These are phyloP conservation scores for Notarius quadriscutis DNA, from an alignment of 2,113 vertebrate genomes.

Conservation along the genomic window DNA sequence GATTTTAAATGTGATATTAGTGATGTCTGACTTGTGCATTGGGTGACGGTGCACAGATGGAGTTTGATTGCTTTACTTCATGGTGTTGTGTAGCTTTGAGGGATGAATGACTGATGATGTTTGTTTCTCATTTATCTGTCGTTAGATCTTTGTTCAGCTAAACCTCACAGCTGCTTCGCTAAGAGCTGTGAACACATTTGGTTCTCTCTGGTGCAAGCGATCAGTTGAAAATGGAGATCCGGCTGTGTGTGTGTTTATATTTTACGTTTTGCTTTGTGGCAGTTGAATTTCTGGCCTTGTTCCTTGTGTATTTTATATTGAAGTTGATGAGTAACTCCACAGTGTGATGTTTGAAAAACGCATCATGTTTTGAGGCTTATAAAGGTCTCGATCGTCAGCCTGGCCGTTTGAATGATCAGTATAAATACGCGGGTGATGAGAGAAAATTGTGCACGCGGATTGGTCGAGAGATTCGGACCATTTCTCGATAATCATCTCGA, in stretches of 20 bases:
- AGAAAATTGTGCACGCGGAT: no score
- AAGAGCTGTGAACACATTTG: background rate
- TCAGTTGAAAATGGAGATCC: background rate
- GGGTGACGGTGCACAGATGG: background rate
- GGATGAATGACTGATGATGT: background rate
- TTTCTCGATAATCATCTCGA: no score
- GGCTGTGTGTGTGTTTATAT: no score
- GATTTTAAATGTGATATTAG: slow-evolving; percentile 28
- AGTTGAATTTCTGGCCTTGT: background rate
- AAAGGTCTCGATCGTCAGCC: background rate
- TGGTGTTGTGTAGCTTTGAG: background rate
- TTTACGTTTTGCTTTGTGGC: no score
- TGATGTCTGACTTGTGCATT: slow-evolving; percentile 3
- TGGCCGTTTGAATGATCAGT: background rate
- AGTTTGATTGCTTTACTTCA: background rate
- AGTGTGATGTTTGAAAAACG: background rate
- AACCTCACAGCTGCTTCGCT: slow-evolving; percentile 1
- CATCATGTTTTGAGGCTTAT: background rate
- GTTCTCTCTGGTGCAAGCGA: background rate
- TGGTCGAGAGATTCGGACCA: no score
- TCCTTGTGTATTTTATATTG: background rate
- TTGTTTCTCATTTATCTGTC: background rate
- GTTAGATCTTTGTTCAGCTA: background rate
- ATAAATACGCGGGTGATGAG: no score
- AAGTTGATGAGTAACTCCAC: no score